Evolutionary conservation across 1,140 invertebrate genomes (phyloP), one percentile per base, ranked within the genome.

Genomic region (Pogonomyrmex californicus): DNA sequence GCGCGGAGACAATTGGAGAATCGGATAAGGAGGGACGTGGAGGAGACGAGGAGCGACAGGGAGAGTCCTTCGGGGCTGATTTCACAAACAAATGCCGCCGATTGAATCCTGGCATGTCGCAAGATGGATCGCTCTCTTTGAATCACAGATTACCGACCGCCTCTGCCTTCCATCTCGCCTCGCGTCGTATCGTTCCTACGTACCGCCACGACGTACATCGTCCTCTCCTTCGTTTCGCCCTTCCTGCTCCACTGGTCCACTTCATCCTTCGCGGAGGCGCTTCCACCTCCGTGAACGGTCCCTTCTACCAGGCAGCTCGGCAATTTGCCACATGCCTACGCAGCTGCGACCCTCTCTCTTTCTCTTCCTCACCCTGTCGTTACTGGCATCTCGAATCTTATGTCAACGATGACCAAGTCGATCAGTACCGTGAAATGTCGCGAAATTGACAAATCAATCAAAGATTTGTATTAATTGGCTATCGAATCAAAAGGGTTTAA

Each of bases 91-190:
- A 95, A 95, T 95, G 93, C 92, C 94, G 93, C 92, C 94, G 93
- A 95, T 95, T 95, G 94, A 95, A 95, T 94, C 91, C 92, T 95
- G 94, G 94, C 93, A 94, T 94, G 91, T 94, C 87, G 91, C 92
- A 95, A 95, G 94, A 95, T 94, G 94, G 94, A 95, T 95, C 93
- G 93, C 86, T 94, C 92, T 93, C 94, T 95, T 95, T 95, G 94
- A 95, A 95, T 94, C 93, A 93, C 94, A 94, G 93, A 95, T 95
- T 94, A 94, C 92, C 90, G 90, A 91, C 91, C 89, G 81, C 65
- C 90, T 87, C 71, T 83, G 86, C 78, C 81, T 78, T 88, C 88
- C 63, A 85, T 85, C 75, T 65, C 75, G 83, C 60, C 60, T 83
- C 63, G 66, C 79, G 30, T 44, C 75, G 54, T 44, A 33, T 70